A percentile compares a stretch with the other conserved stretches of the same genome.
Evolutionary conservation across 2,888 invertebrate genomes (phyloP).

Genomic region (Andrena fulva): DNA sequence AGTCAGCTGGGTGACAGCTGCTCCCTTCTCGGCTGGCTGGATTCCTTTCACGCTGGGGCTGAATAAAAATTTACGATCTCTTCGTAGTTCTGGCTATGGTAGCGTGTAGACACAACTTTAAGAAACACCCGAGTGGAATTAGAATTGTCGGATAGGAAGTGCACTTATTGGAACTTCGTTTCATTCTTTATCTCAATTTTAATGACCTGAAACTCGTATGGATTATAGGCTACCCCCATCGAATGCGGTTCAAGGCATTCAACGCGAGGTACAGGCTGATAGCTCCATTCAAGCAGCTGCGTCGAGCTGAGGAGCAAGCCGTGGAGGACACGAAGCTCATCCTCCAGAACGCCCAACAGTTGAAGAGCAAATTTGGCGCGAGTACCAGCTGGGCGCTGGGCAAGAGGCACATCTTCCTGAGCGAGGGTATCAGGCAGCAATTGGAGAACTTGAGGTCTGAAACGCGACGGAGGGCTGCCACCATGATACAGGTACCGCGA

Average conservation of each 20-base stretch:
- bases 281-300: conserved; percentile 90
- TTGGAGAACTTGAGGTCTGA: conserved; percentile 93
- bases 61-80: background rate
- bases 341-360: conserved; percentile 89
- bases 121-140: no score
- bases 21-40: background rate
- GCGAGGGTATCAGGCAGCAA: conserved; percentile 96
- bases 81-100: background rate
- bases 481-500: conserved; percentile 88
- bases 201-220: conserved; percentile 12
- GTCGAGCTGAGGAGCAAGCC: conserved; percentile 90
- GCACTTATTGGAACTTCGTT: no score
- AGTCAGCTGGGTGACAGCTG: background rate
- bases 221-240: conserved; percentile 92
- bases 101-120: no score
- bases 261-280: conserved; percentile 93
- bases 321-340: conserved; percentile 92
- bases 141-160: no score
- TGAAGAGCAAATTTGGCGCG: conserved; percentile 84
- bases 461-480: conserved; percentile 92
- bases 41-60: background rate
- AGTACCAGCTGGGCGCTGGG: conserved; percentile 95
- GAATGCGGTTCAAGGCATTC: conserved; percentile 97
- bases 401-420: conserved; percentile 96
- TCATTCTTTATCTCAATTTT: background rate